These are phyloP conservation scores for Chymomyza caudatula DNA, from an alignment of 2,888 invertebrate genomes.

Conservation along the genomic window DNA sequence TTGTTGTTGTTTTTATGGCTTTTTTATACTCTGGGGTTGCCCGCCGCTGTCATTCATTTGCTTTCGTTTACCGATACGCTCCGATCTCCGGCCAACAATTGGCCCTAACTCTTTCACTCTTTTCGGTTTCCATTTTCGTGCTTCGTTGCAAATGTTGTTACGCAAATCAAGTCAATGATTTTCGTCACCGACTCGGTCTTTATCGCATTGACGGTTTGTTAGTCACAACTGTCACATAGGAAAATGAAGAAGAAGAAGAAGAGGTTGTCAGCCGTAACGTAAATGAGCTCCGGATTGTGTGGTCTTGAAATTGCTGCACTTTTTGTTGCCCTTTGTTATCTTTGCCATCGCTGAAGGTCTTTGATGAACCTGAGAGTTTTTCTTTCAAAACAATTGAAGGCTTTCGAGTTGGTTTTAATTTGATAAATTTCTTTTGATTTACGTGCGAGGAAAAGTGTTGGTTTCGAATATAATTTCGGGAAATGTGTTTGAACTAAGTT, in stretches of 20 bases:
- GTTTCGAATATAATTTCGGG: no score
- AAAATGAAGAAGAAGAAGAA: conserved; percentile 33
- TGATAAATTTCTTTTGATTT: background rate
- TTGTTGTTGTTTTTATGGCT: conserved; percentile 17
- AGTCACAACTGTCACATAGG: conserved; percentile 19
- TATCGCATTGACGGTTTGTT: conserved; percentile 54
- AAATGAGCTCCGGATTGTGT: conserved; percentile 3
- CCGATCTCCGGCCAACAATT: conserved; percentile 39
- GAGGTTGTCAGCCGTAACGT: conserved; percentile 15
- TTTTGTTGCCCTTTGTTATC: background rate
- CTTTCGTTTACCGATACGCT: conserved; percentile 45
- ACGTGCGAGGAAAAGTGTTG: background rate
- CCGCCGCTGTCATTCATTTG: background rate
- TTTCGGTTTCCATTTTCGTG: conserved; percentile 30
- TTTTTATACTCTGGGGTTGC: conserved; percentile 7
- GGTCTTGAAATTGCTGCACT: background rate
- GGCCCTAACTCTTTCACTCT: conserved; percentile 19
- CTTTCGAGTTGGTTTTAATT: background rate
- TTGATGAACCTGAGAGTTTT: background rate
- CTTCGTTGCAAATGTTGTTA: conserved; percentile 56
- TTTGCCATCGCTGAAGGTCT: background rate
- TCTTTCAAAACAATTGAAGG: background rate
- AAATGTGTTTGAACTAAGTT: background rate
- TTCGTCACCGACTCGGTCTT: conserved; percentile 48
- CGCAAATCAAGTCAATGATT: conserved; percentile 54